Evolutionary conservation across 92 coral and sea anemone species (phyloP), one percentile per base, ranked within the genome.

Genomic region (Heteractis magnifica): DNA sequence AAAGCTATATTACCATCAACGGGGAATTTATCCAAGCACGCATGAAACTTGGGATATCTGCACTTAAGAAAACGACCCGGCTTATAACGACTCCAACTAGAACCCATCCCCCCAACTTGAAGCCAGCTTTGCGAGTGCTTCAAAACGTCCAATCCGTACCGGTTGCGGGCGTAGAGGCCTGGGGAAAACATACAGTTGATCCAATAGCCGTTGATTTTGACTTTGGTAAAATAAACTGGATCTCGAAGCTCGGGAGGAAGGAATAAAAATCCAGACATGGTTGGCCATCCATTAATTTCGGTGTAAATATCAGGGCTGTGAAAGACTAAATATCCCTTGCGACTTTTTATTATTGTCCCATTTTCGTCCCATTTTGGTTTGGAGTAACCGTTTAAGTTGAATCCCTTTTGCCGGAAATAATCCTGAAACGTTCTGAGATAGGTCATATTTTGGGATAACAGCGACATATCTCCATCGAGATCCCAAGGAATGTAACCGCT

Each of bases 211-310:
- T 85, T 81, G 49, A 85, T 51, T 21, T 74, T 53, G 49, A 23
- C 55, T 21, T 85, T 85, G 5, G 88, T 85, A 56, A 75, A 78
- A 26, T 77, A 84, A 5, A 84, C 82, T 5, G 86, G 86, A 73
- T 87, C 75, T 48, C 80, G 90, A 20, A 87, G 73, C 75, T 87
- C 90, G 0, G 71, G 79, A n/a, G 90, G 90, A 6, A 83, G 79
- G 55, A 82, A 82, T 49, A 75, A 75, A 12, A 65, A 77, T 16
- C 83, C 86, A 5, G 86, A 82, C 34, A 77, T 20, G 15, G 83
- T 53, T n/a, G 82, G 80, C 89, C 89, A 87, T 15, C 90, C 90
- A 82, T 84, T 64, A 82, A 72, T 65, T 79, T 87, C 90, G 4
- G 86, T 82, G 48, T 77, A 82, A 73, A 87, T 82, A 23, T 87